Evolutionary conservation across 2,888 invertebrate species (phyloP), one percentile per base, ranked within the genome.

Genomic region (Cryptus armator): DNA sequence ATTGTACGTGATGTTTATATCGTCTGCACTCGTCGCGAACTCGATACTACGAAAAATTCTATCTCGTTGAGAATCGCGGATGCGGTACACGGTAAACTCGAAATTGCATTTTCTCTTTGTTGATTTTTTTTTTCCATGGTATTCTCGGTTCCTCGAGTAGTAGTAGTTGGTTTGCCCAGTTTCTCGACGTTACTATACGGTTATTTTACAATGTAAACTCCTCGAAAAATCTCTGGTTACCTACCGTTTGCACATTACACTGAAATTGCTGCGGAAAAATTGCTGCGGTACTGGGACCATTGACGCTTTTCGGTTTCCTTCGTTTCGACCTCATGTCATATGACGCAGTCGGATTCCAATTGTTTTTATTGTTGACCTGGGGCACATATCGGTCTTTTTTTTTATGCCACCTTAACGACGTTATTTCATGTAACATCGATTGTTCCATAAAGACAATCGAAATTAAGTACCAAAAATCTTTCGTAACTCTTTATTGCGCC

Each of bases 71-170:
- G 29, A 10, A 9, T 32, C 29, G 24, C 9, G 37, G 37, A 37
- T 37, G 37, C 9, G 37, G 37, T 9, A 37, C 7, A 37, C 37
- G 37, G 7, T 9, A 7, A 37, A 37, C 24, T 48, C 64, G 74
- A 64, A 48, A 75, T 64, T 75, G 19, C 48, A 16, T 32, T 74
- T 37, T 16, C 64, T 75, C 32, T 51, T 32, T 51, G 64, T 64
- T 64, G 32, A 64, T 64, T 16, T 37, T 12, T 75, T 48, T 16
- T 48, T 48, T 32, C 37, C 51, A 16, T 62, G 9, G 46, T 68
- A n/a, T 29, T 24, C 48, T 4, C 14, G 9, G 37, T 19, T 29
- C 19, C 19, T 16, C 16, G 19, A 6, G 16, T 70, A n/a, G 29
- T 10, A 6, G 16, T 70, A n/a, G 29, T 10, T 6, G 51, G 32